phyloP scores from a whole-genome alignment of 30 jellyfish, hydroid and myxozoan species.

The Hydractinia echinata region DNA sequence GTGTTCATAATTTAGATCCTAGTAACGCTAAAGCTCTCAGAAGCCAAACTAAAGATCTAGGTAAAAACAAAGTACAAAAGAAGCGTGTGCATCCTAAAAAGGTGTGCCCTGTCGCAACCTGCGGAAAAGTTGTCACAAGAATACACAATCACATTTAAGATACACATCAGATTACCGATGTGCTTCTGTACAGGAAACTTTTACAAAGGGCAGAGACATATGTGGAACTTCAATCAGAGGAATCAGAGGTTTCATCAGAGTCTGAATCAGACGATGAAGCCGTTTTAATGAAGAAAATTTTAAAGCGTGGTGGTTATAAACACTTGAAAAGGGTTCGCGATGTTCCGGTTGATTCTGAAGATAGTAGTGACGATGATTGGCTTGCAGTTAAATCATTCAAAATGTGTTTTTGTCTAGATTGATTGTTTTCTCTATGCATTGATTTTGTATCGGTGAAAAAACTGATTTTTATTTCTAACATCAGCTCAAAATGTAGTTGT shows the following conservation, averaged over 20 bases:
- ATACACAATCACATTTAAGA: conserved; percentile 20
- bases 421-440: no score
- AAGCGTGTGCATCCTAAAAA: neutral
- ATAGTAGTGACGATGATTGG: conserved; percentile 10
- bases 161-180: conserved; percentile 23
- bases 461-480: no score
- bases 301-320: neutral
- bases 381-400: neutral
- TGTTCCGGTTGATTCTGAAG: conserved; percentile 1
- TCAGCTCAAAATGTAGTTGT: no score
- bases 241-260: neutral
- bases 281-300: neutral
- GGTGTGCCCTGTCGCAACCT: conserved; percentile 6
- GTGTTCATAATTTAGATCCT: neutral
- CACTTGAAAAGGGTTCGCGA: neutral
- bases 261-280: neutral
- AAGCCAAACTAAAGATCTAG: neutral
- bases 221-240: conserved; percentile 9
- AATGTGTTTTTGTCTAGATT: no score
- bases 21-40: conserved; percentile 2
- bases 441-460: no score
- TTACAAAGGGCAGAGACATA: conserved; percentile 1
- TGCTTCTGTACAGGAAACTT: neutral
- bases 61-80: neutral
- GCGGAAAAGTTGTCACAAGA: conserved; percentile 12